Conservation (phyloP, 2,113 vertebrate genomes). For the Caranx ignobilis region DNA sequence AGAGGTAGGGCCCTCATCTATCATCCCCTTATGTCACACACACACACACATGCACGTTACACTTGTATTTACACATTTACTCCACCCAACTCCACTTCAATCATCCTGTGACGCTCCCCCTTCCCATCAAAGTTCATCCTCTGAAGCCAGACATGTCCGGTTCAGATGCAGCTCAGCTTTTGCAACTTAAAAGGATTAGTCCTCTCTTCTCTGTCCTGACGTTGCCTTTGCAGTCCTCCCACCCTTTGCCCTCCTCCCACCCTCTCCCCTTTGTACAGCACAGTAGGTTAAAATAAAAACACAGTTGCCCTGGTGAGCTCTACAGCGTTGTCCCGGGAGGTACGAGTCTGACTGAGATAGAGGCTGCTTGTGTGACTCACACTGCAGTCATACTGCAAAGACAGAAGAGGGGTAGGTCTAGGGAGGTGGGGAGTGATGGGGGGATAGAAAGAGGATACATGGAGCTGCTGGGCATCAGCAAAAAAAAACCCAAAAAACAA, state of each 20-base stretch:
- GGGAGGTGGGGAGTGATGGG: slow-evolving; percentile 6
- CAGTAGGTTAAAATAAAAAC: slow-evolving; percentile 44
- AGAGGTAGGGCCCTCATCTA: slow-evolving; percentile 16
- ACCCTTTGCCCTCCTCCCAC: not conserved
- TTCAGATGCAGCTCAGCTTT: slow-evolving; percentile 46
- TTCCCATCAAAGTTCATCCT: slow-evolving; percentile 48
- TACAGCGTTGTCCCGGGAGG: slow-evolving; percentile 21
- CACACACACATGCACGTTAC: not conserved
- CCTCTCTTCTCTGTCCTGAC: slow-evolving; percentile 36
- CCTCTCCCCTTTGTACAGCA: slow-evolving; percentile 8
- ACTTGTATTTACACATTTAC: slow-evolving; percentile 1
- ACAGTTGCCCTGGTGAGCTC: slow-evolving; percentile 12
- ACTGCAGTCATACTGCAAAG: slow-evolving; percentile 65
- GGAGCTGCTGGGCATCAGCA: slow-evolving; percentile 9
- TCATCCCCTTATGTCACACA: slow-evolving; percentile 27
- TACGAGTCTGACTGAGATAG: slow-evolving; percentile 35
- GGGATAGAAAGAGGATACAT: slow-evolving; percentile 16
- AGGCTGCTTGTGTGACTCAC: slow-evolving; percentile 64
- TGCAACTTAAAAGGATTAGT: slow-evolving; percentile 63
- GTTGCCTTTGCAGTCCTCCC: not conserved
- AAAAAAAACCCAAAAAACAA: slow-evolving; percentile 1
- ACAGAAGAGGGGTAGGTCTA: slow-evolving; percentile 10
- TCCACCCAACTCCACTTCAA: slow-evolving; percentile 29
- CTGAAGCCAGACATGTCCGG: slow-evolving; percentile 49
- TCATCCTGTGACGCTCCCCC: slow-evolving; percentile 33